Base-by-base conservation (phyloP, 2,113 vertebrate species). In the Calidris pygmaea region DNA sequence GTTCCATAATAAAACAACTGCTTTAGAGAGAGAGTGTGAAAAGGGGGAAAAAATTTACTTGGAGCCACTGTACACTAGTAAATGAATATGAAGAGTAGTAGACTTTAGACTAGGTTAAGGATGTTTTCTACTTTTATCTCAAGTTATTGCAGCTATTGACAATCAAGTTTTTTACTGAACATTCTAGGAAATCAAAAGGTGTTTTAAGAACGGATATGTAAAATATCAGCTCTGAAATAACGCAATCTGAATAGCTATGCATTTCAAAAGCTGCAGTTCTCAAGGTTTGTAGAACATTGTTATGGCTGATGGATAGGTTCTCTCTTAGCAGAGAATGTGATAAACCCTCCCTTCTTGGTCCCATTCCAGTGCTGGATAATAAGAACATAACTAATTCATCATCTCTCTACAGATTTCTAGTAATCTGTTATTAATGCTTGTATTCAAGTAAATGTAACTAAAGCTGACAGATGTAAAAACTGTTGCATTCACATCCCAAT, bases 371-470 rank as follows among this genome's bases (percentile, higher is more conserved):
- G 35, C 7, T 83, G 60, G 88, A 78, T 92, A 94, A 80, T 71
- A 73, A 85, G 75, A 96, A 85, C 23, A 13, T 94, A 93, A 95
- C 92, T 94, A 91, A 95, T 96, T 93, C 89, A 92, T 97, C 34
- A 53, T 70, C 27, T 68, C 62, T 92, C 62, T 75, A 52, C 60
- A 81, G 76, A 97, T 92, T 97, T 96, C 87, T 89, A 95, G 85
- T 97, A 96, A 96, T 96, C 94, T 96, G 73, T 96, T 97, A 94
- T 93, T 98, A 98, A 97, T 97, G 89, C 72, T 93, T 95, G 60
- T 93, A 90, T 93, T 96, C 80, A 97, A 56, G 93, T 95, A 95
- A 96, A 94, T 70, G 32, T 96, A 97, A 97, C 93, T 94, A 90
- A 96, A 96, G 15, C 90, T 85, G 97, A 97, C 94, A 98, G 95